Evolutionary conservation across 1,140 invertebrate species (phyloP), one percentile per base, ranked within the genome.

Genomic region (Bicyclus anynana): DNA sequence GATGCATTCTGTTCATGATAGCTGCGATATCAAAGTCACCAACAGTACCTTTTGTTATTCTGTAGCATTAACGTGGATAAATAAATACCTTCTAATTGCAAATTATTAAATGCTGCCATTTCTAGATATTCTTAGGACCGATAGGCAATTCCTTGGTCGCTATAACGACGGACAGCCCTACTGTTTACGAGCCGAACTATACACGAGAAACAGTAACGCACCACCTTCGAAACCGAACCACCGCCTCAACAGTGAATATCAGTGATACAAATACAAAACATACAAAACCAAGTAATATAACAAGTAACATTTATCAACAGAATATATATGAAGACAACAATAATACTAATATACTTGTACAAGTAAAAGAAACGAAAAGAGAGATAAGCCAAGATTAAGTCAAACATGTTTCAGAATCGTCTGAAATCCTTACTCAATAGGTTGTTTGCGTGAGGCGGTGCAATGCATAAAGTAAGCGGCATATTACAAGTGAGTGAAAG

Each of bases 111-210:
- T 20, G 40, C 35, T 44, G 80, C 58, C 75, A 67, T 64, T 70
- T 87, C 84, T 85, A 77, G 58, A 49, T 42, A 38, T 63, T 63
- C 56, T 54, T 56, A 72, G 61, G 33, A 20, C 75, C 62, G 66
- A 75, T 77, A 80, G 84, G 78, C 84, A 77, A 84, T 86, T 88
- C 82, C 85, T 84, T 84, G 80, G 85, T 88, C 80, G 80, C 85
- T 84, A 88, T 88, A 85, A 88, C 85, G 76, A 88, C 85, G 74
- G 71, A 76, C 76, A 80, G 72, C 85, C 85, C 83, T 80, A 84
- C 83, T 81, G 80, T 84, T 86, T 86, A 84, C 78, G 82, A 79
- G 70, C 75, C 80, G 71, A 84, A 84, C 72, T 81, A 72, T 77
- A 79, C 80, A 84, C 81, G 80, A 78, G 75, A 81, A 84, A 72